phyloP scores from a whole-genome alignment of 2,888 invertebrate genomes.

The Platypus cylindrus region DNA sequence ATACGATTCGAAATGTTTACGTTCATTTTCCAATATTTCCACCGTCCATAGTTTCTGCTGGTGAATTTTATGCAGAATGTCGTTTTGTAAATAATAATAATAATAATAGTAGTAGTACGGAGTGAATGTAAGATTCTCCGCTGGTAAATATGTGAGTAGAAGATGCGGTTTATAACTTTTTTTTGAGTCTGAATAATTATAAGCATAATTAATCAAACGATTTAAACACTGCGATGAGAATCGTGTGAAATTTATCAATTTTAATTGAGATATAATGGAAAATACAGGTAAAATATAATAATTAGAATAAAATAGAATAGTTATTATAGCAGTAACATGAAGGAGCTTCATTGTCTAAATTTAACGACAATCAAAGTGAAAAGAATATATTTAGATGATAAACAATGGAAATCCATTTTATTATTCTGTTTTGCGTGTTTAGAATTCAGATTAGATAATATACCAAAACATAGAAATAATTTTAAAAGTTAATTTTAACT shows the following conservation, averaged over 20 bases:
- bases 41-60: conserved; percentile 6
- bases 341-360: too few relatives aligned
- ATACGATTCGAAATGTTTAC: conserved; percentile 7
- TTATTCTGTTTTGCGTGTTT: conserved; percentile 6
- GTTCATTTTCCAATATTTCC: conserved; percentile 6
- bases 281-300: too few relatives aligned
- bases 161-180: conserved; percentile 1
- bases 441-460: conserved; percentile 1
- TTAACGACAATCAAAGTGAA: too few relatives aligned
- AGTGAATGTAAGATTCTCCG: neutral
- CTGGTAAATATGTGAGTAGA: conserved; percentile 4
- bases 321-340: neutral
- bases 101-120: too few relatives aligned
- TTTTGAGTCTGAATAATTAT: conserved; percentile 4
- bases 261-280: too few relatives aligned
- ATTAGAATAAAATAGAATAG: conserved; percentile 1
- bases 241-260: too few relatives aligned
- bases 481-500: too few relatives aligned
- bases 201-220: conserved; percentile 4
- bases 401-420: too few relatives aligned
- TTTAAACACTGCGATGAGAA: conserved; percentile 9
- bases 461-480: too few relatives aligned
- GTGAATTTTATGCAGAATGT: conserved; percentile 5
- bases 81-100: conserved; percentile 5
- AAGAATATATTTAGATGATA: too few relatives aligned